phyloP scores from a whole-genome alignment of 2,888 invertebrate genomes.

The Megaustenia siamemsis region DNA sequence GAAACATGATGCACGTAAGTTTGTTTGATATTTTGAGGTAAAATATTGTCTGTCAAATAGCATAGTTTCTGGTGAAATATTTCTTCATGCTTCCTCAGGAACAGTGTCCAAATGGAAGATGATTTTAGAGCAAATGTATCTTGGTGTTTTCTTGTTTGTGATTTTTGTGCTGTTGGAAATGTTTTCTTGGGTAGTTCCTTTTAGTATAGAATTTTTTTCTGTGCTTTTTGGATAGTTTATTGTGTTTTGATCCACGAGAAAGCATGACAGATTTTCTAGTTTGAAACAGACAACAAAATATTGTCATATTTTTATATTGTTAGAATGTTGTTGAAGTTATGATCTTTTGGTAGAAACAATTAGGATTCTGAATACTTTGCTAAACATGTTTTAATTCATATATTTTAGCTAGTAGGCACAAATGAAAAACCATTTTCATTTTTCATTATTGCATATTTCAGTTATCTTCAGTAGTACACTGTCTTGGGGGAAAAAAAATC shows the following conservation, averaged over 20 bases:
- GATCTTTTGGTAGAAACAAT: too few species aligned
- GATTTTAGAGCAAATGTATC: conserved; percentile 1
- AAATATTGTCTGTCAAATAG: neutral
- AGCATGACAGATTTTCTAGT: neutral
- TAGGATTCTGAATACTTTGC: too few species aligned
- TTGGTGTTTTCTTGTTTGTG: conserved; percentile 14
- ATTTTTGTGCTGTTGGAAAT: neutral
- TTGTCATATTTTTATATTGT: too few species aligned
- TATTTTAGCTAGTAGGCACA: too few species aligned
- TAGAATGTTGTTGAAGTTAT: too few species aligned
- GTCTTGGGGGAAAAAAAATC: too few species aligned
- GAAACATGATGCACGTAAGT: conserved; percentile 52
- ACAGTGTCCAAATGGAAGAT: neutral
- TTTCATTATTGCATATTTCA: too few species aligned
- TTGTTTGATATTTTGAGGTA: neutral
- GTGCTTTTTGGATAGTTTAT: neutral
- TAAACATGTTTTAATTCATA: too few species aligned
- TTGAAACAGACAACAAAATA: too few species aligned
- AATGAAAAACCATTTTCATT: too few species aligned
- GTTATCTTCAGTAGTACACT: too few species aligned
- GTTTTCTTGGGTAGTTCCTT: neutral
- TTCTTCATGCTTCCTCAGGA: neutral
- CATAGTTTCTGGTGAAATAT: neutral
- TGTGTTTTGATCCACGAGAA: neutral
- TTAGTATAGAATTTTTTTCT: neutral